Evolutionary conservation across 2,888 invertebrate genomes (phyloP).

Genomic region (Lamproptera curius): DNA sequence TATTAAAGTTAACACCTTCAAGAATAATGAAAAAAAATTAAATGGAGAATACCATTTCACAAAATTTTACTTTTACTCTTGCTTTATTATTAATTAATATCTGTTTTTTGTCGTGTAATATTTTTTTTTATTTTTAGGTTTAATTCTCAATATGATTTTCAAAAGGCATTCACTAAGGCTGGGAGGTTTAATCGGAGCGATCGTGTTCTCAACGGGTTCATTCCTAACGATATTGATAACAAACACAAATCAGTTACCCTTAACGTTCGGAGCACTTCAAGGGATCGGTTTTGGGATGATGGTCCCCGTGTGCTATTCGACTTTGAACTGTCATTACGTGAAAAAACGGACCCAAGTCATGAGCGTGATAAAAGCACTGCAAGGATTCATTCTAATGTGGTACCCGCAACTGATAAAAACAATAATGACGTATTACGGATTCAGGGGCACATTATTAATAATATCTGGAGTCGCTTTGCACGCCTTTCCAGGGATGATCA

Average conservation of each 20-base stretch:
- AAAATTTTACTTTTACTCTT: no score
- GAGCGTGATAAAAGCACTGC: slow-evolving; percentile 79
- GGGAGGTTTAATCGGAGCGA: slow-evolving; percentile 77
- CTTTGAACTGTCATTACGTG: slow-evolving; percentile 80
- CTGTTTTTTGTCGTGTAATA: no score
- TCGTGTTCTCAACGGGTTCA: slow-evolving; percentile 70
- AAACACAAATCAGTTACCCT: slow-evolving; percentile 74
- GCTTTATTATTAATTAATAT: no score
- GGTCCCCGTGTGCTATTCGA: slow-evolving; percentile 80
- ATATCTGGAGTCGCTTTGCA: slow-evolving; percentile 79
- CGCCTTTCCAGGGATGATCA: slow-evolving; percentile 76
- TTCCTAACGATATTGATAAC: slow-evolving; percentile 73
- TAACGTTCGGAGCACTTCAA: slow-evolving; percentile 77
- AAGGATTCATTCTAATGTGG: slow-evolving; percentile 77
- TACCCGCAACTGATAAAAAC: slow-evolving; percentile 77
- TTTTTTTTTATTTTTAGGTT: slow-evolving; percentile 73
- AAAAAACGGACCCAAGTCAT: slow-evolving; percentile 79
- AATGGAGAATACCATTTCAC: no score
- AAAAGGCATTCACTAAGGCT: slow-evolving; percentile 72
- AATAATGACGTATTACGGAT: slow-evolving; percentile 75
- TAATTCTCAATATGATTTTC: slow-evolving; percentile 76
- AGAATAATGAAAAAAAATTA: no score
- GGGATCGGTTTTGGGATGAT: slow-evolving; percentile 82
- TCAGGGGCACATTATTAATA: slow-evolving; percentile 79
- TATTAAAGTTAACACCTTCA: no score